Conservation (phyloP, 2,113 vertebrate genomes). For the Balaeniceps rex region DNA sequence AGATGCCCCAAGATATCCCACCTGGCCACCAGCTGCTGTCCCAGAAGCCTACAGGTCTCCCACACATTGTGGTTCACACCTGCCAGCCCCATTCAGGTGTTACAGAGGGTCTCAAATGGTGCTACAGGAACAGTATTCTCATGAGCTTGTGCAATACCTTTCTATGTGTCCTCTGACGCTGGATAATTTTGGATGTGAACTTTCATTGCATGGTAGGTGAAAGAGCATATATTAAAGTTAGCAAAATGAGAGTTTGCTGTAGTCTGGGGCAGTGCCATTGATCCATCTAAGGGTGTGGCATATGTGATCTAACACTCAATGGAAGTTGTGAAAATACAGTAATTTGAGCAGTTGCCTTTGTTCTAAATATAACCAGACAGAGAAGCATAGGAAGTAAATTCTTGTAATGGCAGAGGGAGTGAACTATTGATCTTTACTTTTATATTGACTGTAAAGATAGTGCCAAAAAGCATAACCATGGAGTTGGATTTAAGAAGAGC, state of each 20-base stretch:
- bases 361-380: neutral
- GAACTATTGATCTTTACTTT: neutral
- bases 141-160: neutral
- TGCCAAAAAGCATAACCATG: neutral
- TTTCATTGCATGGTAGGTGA: neutral
- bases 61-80: rapidly evolving
- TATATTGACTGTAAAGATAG: neutral
- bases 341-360: neutral
- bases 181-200: neutral
- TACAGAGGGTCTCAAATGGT: neutral
- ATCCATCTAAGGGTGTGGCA: neutral
- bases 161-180: neutral
- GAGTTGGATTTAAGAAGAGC: neutral
- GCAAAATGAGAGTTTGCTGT: neutral
- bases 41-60: neutral
- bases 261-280: neutral
- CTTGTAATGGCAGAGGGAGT: neutral
- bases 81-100: neutral
- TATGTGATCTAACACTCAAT: neutral
- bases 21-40: neutral
- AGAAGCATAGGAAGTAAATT: neutral
- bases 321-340: neutral
- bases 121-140: neutral
- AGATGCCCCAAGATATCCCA: neutral
- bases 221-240: neutral